A percentile compares a stretch with the other conserved stretches of the same genome.
Evolutionary conservation across 2,797 vertebrate genomes (phyloP).

Genomic region (Brachyalestes nurse): DNA sequence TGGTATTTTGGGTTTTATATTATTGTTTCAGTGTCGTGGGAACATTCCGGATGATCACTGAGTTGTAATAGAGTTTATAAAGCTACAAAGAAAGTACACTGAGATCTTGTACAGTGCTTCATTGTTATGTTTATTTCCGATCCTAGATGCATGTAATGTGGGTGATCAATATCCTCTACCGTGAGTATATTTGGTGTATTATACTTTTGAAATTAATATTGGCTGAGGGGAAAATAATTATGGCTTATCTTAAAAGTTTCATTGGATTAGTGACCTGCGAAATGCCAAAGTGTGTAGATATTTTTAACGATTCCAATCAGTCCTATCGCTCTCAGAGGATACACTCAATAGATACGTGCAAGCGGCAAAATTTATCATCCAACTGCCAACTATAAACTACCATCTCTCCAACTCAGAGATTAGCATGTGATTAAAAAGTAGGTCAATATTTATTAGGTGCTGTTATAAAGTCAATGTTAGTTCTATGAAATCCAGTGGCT

Average conservation of each 20-base stretch:
- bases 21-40: constrained; percentile 27
- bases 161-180: constrained; percentile 37
- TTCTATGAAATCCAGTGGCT: constrained; percentile 68
- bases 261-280: constrained; percentile 76
- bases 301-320: constrained; percentile 88
- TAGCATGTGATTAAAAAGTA: constrained; percentile 80
- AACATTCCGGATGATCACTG: constrained; percentile 29
- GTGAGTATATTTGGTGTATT: constrained; percentile 49
- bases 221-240: constrained; percentile 81
- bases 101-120: constrained; percentile 17
- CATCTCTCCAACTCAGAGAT: constrained; percentile 68
- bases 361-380: constrained; percentile 82
- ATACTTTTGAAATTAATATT: constrained; percentile 76
- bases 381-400: constrained; percentile 78
- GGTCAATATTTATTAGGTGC: constrained; percentile 84
- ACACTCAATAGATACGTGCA: constrained; percentile 84
- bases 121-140: constrained; percentile 22
- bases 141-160: constrained; percentile 23
- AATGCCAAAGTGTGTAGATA: constrained; percentile 81
- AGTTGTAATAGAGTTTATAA: constrained; percentile 11
- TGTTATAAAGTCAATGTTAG: constrained; percentile 75
- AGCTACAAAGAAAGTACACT: constrained; percentile 8
- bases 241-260: constrained; percentile 68
- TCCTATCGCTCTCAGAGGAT: constrained; percentile 82
- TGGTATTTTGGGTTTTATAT: constrained; percentile 29